Evolutionary conservation across 2,888 invertebrate species (phyloP).

Genomic region (Tenthredo notha): DNA sequence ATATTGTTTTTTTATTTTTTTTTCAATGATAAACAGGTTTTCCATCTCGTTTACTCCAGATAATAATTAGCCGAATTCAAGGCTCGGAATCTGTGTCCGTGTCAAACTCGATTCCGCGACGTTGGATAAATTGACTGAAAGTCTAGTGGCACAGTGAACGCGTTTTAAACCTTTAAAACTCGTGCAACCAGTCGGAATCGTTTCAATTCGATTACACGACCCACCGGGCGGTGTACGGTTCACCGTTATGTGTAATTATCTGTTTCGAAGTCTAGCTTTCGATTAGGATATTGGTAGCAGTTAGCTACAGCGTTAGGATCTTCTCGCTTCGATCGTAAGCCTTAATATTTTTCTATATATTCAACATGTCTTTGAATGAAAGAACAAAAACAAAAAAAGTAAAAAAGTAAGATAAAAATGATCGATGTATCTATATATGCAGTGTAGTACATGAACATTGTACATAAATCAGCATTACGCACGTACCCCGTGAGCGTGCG

Average conservation of each 20-base stretch:
- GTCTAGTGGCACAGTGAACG: slow-evolving; percentile 8
- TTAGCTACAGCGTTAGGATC: neutral
- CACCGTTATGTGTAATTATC: slow-evolving; percentile 25
- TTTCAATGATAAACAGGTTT: neutral
- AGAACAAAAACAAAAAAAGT: neutral
- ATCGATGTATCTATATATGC: neutral
- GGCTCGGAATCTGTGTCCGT: neutral
- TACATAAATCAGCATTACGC: slow-evolving; percentile 32
- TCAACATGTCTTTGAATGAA: neutral
- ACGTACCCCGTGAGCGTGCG: neutral
- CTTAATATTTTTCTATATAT: neutral
- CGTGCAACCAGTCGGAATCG: slow-evolving; percentile 13
- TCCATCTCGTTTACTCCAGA: neutral
- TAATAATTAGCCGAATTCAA: neutral
- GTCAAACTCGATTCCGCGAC: neutral
- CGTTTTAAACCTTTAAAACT: slow-evolving; percentile 17
- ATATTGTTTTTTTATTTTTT: no score
- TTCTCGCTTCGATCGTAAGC: neutral
- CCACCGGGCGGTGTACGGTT: slow-evolving; percentile 5
- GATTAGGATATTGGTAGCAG: neutral
- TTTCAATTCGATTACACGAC: slow-evolving; percentile 29
- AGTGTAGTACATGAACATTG: neutral
- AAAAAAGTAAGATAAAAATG: neutral
- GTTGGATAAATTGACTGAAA: slow-evolving; percentile 18
- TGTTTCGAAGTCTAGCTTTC: slow-evolving; percentile 20